These are phyloP conservation scores for Oscheius onirici DNA, from an alignment of 2,888 invertebrate species.

Conservation along the genomic window DNA sequence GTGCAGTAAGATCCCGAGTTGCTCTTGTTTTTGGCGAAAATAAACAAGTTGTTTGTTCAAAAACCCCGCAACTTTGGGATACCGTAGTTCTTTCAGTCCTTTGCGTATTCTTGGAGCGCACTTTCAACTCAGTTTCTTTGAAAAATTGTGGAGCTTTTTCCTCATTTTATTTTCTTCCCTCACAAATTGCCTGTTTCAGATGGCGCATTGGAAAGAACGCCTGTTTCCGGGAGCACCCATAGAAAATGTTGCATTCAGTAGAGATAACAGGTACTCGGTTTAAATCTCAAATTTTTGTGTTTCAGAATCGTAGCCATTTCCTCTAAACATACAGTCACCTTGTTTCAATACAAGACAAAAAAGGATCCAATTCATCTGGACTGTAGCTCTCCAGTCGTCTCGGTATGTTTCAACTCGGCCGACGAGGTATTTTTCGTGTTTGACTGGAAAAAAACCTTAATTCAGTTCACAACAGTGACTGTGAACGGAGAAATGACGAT, in stretches of 20 bases:
- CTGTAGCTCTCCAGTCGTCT: constrained; percentile 10
- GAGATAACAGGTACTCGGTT: constrained; percentile 22
- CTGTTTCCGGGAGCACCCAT: constrained; percentile 21
- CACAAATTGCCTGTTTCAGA: constrained; percentile 4
- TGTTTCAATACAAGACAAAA: neutral
- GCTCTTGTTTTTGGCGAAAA: too few relatives aligned
- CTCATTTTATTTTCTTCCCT: neutral
- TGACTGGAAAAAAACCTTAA: neutral
- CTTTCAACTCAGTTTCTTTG: neutral
- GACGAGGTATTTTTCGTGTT: constrained; percentile 7
- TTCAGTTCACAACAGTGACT: constrained; percentile 23
- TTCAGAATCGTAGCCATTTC: constrained; percentile 13
- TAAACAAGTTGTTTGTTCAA: too few relatives aligned
- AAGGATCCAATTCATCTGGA: neutral
- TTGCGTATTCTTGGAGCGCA: neutral
- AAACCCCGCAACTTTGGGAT: neutral
- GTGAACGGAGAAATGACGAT: constrained; percentile 10
- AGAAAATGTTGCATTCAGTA: constrained; percentile 19
- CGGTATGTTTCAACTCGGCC: neutral
- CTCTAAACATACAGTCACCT: neutral
- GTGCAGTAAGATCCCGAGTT: too few relatives aligned
- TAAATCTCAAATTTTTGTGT: neutral
- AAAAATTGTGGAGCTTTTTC: neutral
- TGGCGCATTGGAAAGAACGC: constrained; percentile 25
- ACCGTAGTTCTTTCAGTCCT: neutral